Percentiles rank a stretch among this genome's conserved stretches.
Conservation (phyloP, 2,113 vertebrate genomes). For the Vireo altiloquus region DNA sequence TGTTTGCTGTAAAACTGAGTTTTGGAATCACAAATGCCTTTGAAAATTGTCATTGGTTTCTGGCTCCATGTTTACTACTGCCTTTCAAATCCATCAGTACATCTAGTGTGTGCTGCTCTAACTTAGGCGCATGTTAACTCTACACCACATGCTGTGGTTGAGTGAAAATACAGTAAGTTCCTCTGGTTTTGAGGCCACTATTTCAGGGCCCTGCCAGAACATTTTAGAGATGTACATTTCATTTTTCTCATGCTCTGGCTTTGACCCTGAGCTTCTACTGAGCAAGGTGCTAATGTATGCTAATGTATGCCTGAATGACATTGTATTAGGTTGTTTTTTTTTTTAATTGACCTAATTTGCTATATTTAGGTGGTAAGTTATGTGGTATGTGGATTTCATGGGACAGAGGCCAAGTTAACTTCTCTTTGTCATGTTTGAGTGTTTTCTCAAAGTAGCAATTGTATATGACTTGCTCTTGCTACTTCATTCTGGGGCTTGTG, state of each 20-base stretch:
- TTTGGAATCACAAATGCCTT: neutral
- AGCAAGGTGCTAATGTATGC: neutral
- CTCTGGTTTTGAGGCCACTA: neutral
- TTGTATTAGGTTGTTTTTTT: neutral
- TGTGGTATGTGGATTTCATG: neutral
- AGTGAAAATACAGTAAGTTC: neutral
- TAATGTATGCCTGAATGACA: neutral
- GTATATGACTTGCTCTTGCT: neutral
- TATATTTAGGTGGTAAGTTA: neutral
- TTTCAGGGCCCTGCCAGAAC: neutral
- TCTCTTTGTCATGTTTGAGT: neutral
- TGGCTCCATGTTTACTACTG: neutral
- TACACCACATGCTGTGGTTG: neutral
- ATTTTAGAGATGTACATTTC: neutral
- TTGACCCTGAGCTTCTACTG: neutral
- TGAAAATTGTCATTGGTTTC: neutral
- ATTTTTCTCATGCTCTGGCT: neutral
- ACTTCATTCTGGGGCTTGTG: neutral
- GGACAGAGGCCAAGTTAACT: neutral
- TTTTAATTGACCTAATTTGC: neutral
- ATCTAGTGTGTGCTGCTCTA: neutral
- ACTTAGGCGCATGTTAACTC: neutral
- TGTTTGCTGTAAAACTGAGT: neutral
- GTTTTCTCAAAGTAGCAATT: neutral
- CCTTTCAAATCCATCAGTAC: neutral